Evolutionary conservation across 2,797 vertebrate genomes (phyloP).

Genomic region (Sebastes baramenuke): DNA sequence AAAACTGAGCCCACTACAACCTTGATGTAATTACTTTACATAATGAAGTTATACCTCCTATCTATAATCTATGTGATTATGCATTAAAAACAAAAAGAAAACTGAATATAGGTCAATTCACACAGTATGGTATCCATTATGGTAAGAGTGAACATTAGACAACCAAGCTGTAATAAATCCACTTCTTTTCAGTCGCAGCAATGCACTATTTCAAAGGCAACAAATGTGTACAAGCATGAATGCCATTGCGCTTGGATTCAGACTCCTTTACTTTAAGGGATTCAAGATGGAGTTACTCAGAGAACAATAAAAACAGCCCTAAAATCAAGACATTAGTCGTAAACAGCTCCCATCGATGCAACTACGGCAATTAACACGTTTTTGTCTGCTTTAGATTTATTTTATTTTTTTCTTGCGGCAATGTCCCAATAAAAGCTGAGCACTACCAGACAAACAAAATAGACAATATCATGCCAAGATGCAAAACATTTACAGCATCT

Average conservation of each 20-base stretch:
- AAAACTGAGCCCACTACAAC: too few species aligned
- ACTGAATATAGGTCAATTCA: neutral
- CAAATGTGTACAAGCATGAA: neutral
- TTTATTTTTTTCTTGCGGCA: neutral
- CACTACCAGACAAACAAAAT: neutral
- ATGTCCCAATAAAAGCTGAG: conserved; percentile 13
- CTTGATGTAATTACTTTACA: neutral
- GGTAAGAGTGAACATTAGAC: neutral
- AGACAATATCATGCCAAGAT: conserved; percentile 5
- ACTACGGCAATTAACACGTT: neutral
- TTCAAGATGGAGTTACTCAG: conserved; percentile 39
- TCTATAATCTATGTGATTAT: neutral
- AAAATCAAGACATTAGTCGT: conserved; percentile 38
- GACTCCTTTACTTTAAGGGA: conserved; percentile 26
- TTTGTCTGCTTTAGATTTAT: neutral
- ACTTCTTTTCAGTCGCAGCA: neutral
- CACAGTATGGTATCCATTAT: neutral
- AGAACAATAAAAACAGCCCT: conserved; percentile 45
- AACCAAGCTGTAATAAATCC: neutral
- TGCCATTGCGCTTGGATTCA: conserved; percentile 17
- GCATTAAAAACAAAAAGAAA: neutral
- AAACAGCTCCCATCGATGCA: conserved; percentile 34
- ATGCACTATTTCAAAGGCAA: neutral
- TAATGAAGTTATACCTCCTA: neutral
- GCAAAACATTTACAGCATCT: conserved; percentile 17